Evolutionary conservation across 2,888 invertebrate genomes (phyloP).

Genomic region (Microlaimidae sp.): DNA sequence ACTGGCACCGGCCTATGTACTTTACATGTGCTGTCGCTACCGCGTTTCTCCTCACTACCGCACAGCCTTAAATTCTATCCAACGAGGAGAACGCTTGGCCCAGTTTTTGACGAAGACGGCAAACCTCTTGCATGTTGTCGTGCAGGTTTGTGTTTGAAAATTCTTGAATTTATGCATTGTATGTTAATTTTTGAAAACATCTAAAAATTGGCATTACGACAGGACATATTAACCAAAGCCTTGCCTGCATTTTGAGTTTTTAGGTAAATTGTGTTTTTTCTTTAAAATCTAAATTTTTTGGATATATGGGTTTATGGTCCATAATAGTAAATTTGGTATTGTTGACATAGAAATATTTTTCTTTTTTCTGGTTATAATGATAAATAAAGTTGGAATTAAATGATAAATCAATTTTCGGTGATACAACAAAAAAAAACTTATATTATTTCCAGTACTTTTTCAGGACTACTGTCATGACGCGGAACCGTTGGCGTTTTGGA

Average conservation of each 20-base stretch:
- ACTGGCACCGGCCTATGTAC: slow-evolving; percentile 83
- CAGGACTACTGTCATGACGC: slow-evolving; percentile 68
- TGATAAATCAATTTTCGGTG: too few species aligned
- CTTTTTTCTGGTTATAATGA: too few species aligned
- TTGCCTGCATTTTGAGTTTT: not conserved
- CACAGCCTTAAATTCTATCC: slow-evolving; percentile 73
- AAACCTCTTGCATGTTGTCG: slow-evolving; percentile 61
- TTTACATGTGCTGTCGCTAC: slow-evolving; percentile 82
- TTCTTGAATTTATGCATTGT: not conserved
- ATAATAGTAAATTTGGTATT: too few species aligned
- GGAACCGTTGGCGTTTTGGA: slow-evolving; percentile 62
- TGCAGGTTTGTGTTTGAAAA: slow-evolving; percentile 47
- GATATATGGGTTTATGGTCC: too few species aligned
- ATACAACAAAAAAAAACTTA: too few species aligned
- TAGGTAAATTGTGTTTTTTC: not conserved
- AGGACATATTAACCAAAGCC: too few species aligned
- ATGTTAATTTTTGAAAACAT: slow-evolving; percentile 7
- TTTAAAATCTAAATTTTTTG: too few species aligned
- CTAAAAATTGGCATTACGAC: not conserved
- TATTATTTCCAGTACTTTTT: too few species aligned
- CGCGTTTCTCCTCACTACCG: slow-evolving; percentile 83
- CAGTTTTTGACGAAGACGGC: slow-evolving; percentile 76
- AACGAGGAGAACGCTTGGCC: slow-evolving; percentile 74
- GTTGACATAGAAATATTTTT: too few species aligned
- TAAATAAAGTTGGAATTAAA: too few species aligned